Conservation (phyloP, 2,797 vertebrate species). For the Melanotaenia trifasciata region DNA sequence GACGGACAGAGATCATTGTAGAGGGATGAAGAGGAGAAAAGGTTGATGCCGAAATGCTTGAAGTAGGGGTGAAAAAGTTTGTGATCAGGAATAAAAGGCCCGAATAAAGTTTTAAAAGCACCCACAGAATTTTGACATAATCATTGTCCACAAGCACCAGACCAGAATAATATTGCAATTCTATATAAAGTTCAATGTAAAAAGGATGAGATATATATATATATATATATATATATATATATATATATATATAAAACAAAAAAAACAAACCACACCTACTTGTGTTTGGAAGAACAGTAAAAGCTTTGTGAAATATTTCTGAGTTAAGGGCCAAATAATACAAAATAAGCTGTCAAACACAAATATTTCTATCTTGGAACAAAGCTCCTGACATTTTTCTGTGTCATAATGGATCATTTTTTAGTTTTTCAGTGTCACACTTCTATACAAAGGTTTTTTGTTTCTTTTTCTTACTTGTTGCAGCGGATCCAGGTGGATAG, state of each 20-base stretch:
- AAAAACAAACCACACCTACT: neutral
- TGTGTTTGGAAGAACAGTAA: too few relatives aligned
- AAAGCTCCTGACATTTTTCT: conserved; percentile 24
- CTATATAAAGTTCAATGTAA: neutral
- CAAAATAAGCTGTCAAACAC: neutral
- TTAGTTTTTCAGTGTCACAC: neutral
- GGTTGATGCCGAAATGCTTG: conserved; percentile 4
- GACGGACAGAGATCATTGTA: conserved; percentile 42
- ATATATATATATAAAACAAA: neutral
- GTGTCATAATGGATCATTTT: conserved; percentile 24
- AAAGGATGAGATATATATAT: neutral
- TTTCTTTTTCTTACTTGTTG: neutral
- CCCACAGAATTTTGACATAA: neutral
- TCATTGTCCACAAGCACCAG: neutral
- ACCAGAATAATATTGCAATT: neutral
- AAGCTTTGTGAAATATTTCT: neutral
- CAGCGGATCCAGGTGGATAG: conserved; percentile 55
- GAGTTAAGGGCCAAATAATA: neutral
- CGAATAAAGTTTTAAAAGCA: conserved; percentile 4
- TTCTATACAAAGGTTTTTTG: conserved; percentile 38
- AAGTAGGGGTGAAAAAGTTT: conserved; percentile 6
- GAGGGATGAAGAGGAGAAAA: conserved; percentile 4
- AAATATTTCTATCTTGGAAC: neutral
- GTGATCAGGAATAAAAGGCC: neutral
- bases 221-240: too few relatives aligned